Evolutionary conservation across 2,888 invertebrate species (phyloP).

Genomic region (Tipula unca): DNA sequence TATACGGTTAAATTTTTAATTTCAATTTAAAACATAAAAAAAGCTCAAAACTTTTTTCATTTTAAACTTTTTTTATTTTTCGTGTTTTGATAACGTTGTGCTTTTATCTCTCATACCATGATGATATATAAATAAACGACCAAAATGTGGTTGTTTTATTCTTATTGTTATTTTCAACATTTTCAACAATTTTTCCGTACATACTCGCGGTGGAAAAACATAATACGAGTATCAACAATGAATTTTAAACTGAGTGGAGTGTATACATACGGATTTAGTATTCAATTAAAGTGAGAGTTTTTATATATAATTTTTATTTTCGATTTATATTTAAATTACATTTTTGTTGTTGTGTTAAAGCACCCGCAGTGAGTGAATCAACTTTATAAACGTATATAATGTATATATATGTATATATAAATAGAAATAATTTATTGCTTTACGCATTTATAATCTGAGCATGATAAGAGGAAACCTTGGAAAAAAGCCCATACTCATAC

Average conservation of each 20-base stretch:
- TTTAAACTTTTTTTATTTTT: background rate
- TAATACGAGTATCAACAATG: background rate
- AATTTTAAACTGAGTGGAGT: background rate
- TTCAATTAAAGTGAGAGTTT: background rate
- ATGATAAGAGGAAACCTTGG: background rate
- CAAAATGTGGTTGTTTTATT: background rate
- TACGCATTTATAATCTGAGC: background rate
- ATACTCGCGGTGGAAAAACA: background rate
- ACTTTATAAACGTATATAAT: background rate
- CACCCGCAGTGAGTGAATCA: background rate
- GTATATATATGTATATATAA: too few relatives aligned
- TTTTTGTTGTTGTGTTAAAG: background rate
- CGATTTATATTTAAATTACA: background rate
- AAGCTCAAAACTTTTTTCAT: background rate
- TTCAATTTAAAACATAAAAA: conserved; percentile 9
- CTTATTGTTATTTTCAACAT: background rate
- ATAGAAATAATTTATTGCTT: background rate
- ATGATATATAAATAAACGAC: too few relatives aligned
- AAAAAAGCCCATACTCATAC: too few relatives aligned
- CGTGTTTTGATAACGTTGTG: background rate
- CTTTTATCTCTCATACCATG: conserved; percentile 1
- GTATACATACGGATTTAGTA: background rate
- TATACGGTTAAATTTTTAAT: background rate
- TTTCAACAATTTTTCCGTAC: too few relatives aligned
- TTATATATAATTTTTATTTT: too few relatives aligned